Evolutionary conservation across 2,113 vertebrate genomes (phyloP).

Genomic region (Shinisaurus crocodilurus): DNA sequence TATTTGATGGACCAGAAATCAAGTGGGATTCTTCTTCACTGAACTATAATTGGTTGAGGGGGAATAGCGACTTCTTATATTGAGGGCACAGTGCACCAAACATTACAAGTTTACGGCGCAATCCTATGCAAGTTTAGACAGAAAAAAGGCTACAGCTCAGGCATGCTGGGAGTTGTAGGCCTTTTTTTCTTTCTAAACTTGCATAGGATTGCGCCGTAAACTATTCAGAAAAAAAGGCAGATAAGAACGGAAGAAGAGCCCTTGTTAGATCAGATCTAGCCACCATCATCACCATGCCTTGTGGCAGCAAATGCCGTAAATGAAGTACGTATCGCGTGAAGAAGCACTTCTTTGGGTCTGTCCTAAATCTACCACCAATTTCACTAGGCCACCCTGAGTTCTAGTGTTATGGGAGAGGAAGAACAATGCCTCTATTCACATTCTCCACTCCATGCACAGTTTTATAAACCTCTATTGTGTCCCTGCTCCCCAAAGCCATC

Average conservation of each 20-base stretch:
- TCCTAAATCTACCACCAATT: not conserved
- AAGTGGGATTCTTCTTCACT: accelerated
- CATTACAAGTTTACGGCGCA: not conserved
- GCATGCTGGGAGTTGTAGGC: no score
- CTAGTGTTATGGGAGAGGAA: not conserved
- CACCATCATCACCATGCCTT: not conserved
- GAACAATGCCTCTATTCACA: not conserved
- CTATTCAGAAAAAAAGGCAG: not conserved
- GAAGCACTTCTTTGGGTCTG: not conserved
- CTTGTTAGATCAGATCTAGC: not conserved
- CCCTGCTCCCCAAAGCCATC: no score
- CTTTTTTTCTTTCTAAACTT: no score
- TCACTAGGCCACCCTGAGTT: not conserved
- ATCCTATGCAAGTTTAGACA: no score
- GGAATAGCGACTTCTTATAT: not conserved
- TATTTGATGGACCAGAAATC: not conserved
- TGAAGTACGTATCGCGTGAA: not conserved
- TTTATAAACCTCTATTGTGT: not conserved
- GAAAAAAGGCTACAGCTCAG: no score
- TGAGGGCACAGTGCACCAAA: not conserved
- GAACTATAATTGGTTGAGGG: accelerated
- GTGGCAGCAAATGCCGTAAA: not conserved
- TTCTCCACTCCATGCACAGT: not conserved
- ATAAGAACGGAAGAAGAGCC: not conserved
- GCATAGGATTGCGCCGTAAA: no score